Base-by-base conservation (phyloP, 2,888 invertebrate genomes). In the Drosophila flavopinicola region DNA sequence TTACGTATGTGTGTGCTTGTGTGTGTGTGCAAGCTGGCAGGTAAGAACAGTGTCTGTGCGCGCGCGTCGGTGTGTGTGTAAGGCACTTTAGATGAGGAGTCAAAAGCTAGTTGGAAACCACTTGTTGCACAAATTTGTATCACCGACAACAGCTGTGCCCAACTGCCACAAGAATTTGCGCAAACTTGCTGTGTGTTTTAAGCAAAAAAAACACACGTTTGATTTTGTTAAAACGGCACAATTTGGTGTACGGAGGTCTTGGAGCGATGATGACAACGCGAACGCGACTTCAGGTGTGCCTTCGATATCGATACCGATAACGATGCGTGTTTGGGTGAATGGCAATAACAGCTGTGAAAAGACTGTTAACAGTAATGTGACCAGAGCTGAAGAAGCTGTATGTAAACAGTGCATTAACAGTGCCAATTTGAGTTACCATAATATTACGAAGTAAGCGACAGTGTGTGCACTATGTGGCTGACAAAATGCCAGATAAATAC, bases 221-320 rank as follows among this genome's bases (percentile, higher is more conserved):
- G 66, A 57, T 45, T 56, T 29, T 35, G 45, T 63, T 39, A 52
- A 78, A 78, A 60, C 68, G 58, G 61, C 66, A 65, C 48, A 67
- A 70, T 58, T 67, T 65, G 54, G 53, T 68, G 42, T 32, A 53
- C 53, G 57, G 39, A 60, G 64, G 52, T 61, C 75, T 79, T 47
- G 63, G 64, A 64, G 64, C 53, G 80, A 78, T 77, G 83, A 79
- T 72, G 83, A 83, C 83, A 83, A 75, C 77, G 84, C 83, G 67
- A 77, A 77, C 78, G 71, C 75, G 59, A 78, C 75, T 59, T 70
- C 76, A 75, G 78, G 66, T 70, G 57, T 66, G 66, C 45, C 75
- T 53, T 44, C 45, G 60, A 53, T 57, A 30, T 1, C 41, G 30
- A 45, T 35, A 15, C 6, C 41, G 42, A 59, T 32, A 6, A 6